phyloP scores from a whole-genome alignment of 2,888 invertebrate genomes.

The Isotomurus palustris region DNA sequence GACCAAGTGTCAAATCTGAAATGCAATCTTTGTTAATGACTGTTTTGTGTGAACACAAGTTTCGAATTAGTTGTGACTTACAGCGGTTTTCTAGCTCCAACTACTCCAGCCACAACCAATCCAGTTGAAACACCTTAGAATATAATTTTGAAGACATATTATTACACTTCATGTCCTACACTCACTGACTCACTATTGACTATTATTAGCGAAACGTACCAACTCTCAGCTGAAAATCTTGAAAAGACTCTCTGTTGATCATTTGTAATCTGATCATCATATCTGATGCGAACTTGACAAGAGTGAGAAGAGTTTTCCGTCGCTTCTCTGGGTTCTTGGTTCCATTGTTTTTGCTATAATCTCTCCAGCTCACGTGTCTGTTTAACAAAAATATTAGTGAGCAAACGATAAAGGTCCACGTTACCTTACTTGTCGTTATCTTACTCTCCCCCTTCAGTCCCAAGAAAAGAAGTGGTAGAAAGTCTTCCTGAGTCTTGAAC shows the following conservation, averaged over 20 bases:
- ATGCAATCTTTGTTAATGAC: too few species aligned
- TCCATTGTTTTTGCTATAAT: constrained; percentile 7
- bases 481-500: constrained; percentile 63
- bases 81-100: constrained; percentile 86
- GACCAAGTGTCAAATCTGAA: constrained; percentile 87
- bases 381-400: too few species aligned
- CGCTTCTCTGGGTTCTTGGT: constrained; percentile 46
- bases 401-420: not conserved
- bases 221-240: constrained; percentile 66
- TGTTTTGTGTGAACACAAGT: not conserved
- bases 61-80: constrained; percentile 14
- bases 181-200: not conserved
- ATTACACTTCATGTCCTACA: too few species aligned
- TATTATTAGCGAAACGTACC: constrained; percentile 54
- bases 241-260: constrained; percentile 58
- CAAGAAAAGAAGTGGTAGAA: constrained; percentile 38
- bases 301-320: constrained; percentile 47
- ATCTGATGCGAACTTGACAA: constrained; percentile 69
- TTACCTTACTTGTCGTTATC: not conserved
- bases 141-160: constrained; percentile 10
- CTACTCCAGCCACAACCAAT: constrained; percentile 87
- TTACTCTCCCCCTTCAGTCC: constrained; percentile 25
- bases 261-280: constrained; percentile 63
- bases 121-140: constrained; percentile 79
- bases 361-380: constrained; percentile 13